These are phyloP conservation scores for Serinus canaria DNA, from an alignment of 2,113 vertebrate genomes.

Conservation along the genomic window DNA sequence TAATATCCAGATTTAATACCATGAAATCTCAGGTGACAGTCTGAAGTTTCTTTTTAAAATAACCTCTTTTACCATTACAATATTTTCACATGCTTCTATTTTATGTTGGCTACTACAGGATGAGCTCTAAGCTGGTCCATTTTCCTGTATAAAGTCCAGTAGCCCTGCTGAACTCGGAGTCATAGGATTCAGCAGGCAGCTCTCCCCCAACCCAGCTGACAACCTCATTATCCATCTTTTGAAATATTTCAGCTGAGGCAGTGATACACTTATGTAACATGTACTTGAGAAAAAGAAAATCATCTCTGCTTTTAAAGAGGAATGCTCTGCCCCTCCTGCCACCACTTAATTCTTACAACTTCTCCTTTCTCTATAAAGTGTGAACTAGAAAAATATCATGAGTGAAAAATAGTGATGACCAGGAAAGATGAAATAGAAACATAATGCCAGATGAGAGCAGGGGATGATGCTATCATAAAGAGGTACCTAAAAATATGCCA, in stretches of 20 bases:
- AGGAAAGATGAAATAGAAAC: neutral
- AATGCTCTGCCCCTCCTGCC: neutral
- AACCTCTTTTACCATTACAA: neutral
- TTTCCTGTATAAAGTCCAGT: neutral
- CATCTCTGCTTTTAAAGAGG: neutral
- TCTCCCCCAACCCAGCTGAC: neutral
- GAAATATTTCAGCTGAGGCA: neutral
- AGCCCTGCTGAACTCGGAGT: rapidly evolving
- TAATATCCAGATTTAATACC: neutral
- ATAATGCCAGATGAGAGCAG: neutral
- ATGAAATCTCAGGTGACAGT: neutral
- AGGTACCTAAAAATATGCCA: neutral
- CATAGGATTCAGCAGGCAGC: neutral
- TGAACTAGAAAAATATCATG: neutral
- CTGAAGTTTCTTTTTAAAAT: neutral
- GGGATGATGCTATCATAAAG: neutral
- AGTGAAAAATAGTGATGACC: neutral
- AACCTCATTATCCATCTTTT: neutral
- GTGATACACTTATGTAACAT: neutral
- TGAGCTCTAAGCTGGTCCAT: neutral
- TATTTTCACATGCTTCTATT: neutral
- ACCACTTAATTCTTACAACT: neutral
- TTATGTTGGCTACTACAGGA: neutral
- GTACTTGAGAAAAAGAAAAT: neutral
- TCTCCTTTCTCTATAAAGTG: neutral